These are phyloP conservation scores for Anhinga rufa DNA, from an alignment of 2,113 vertebrate species.

Conservation along the genomic window DNA sequence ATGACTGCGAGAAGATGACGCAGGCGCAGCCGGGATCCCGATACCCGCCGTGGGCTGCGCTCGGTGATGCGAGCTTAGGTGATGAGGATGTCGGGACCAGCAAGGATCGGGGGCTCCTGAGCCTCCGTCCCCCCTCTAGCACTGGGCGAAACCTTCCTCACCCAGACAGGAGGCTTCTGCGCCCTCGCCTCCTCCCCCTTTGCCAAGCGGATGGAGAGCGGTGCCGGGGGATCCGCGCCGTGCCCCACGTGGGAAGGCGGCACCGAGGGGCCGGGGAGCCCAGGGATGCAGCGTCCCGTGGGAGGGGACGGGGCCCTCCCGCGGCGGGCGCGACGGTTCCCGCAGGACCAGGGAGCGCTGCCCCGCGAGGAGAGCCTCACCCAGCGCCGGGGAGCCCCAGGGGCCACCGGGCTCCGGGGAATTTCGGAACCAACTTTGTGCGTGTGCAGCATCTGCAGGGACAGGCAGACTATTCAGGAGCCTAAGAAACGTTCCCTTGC, in stretches of 20 bases:
- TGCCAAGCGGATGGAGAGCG: not conserved
- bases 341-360: fast-evolving
- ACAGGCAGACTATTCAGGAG: not conserved
- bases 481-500: not conserved
- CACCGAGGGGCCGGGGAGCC: not conserved
- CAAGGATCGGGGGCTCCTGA: not conserved
- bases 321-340: fast-evolving
- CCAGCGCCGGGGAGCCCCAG: not conserved
- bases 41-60: too few species aligned
- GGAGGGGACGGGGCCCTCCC: not conserved
- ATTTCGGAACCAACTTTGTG: too few species aligned
- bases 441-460: not conserved
- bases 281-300: fast-evolving
- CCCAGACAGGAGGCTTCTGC: fast-evolving
- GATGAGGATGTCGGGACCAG: not conserved
- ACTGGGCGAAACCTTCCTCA: not conserved
- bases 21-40: fast-evolving
- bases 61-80: fast-evolving
- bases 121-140: not conserved
- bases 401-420: fast-evolving
- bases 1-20: fast-evolving
- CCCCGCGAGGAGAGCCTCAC: not conserved
- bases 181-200: not conserved
- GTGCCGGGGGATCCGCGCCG: not conserved
- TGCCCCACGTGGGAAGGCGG: not conserved